A percentile compares a stretch with the other conserved stretches of the same genome.
phyloP scores from a whole-genome alignment of 1,140 invertebrate species.

The Hyposmocoma kahamanoa region DNA sequence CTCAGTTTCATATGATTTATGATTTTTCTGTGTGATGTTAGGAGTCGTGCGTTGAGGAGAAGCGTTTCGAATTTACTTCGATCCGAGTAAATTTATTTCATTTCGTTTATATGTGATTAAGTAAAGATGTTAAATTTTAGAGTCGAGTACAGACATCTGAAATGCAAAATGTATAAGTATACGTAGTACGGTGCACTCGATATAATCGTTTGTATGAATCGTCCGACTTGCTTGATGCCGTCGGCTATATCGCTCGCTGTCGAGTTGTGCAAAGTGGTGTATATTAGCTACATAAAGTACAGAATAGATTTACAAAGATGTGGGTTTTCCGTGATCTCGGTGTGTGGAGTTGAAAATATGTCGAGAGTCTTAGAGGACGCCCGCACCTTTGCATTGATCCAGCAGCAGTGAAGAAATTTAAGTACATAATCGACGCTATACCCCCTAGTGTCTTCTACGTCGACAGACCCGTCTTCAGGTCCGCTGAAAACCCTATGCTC shows the following conservation, averaged over 20 bases:
- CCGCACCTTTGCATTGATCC: slow-evolving; percentile 69
- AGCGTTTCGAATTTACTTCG: slow-evolving; percentile 73
- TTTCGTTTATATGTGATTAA: slow-evolving; percentile 57
- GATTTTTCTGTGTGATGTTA: slow-evolving; percentile 71
- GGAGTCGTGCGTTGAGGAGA: slow-evolving; percentile 73
- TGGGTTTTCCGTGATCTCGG: slow-evolving; percentile 60
- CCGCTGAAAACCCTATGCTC: slow-evolving; percentile 66
- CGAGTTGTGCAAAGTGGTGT: slow-evolving; percentile 69
- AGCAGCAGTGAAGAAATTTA: slow-evolving; percentile 56
- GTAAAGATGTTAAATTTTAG: slow-evolving; percentile 53
- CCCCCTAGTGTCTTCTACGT: slow-evolving; percentile 51
- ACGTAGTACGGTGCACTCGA: slow-evolving; percentile 37
- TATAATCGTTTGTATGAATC: slow-evolving; percentile 28
- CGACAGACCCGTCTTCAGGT: slow-evolving; percentile 49
- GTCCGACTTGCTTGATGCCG: slow-evolving; percentile 41
- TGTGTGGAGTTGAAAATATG: slow-evolving; percentile 41
- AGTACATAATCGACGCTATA: slow-evolving; percentile 50
- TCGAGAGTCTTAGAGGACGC: slow-evolving; percentile 41
- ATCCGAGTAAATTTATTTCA: slow-evolving; percentile 34
- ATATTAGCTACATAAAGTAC: slow-evolving; percentile 61
- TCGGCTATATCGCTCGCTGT: slow-evolving; percentile 48
- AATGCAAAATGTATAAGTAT: slow-evolving; percentile 64
- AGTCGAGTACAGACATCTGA: slow-evolving; percentile 64
- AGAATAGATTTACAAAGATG: slow-evolving; percentile 65
- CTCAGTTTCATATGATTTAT: slow-evolving; percentile 71